phyloP scores from a whole-genome alignment of 53 echinoderm and acorn worm genomes.

The Crossaster papposus region DNA sequence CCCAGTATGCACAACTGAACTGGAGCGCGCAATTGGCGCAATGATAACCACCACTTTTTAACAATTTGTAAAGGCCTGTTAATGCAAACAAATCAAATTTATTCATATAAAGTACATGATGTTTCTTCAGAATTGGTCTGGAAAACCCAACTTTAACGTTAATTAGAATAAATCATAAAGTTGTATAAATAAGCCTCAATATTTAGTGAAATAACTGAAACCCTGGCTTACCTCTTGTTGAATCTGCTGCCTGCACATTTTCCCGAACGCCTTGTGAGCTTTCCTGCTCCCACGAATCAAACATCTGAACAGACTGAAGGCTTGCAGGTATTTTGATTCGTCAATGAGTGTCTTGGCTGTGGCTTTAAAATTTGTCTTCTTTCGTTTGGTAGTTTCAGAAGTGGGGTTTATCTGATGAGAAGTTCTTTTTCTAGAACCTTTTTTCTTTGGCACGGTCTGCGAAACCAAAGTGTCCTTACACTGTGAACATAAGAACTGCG shows the following conservation, averaged over 20 bases:
- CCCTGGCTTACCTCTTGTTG: constrained; percentile 4
- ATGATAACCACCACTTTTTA: no score
- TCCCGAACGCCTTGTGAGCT: constrained; percentile 9
- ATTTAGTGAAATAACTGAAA: no score
- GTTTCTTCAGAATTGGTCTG: no score
- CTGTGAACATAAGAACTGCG: constrained; percentile 1
- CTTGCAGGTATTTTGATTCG: constrained; percentile 17
- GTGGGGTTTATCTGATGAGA: no score
- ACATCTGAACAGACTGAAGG: constrained; percentile 11
- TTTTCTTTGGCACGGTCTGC: constrained; percentile 21
- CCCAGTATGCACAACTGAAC: no score
- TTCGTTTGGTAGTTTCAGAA: not conserved
- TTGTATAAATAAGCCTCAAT: no score
- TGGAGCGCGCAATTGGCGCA: no score
- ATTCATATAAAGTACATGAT: no score
- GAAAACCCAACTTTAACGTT: no score
- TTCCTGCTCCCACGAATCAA: constrained; percentile 7
- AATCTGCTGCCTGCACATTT: constrained; percentile 18
- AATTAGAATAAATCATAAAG: no score
- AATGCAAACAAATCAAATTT: no score
- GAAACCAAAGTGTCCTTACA: constrained; percentile 6
- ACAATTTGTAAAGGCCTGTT: no score
- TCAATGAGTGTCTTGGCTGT: constrained; percentile 21
- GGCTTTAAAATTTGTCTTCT: constrained; percentile 1
- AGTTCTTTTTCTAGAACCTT: not conserved